These are phyloP conservation scores for Tenthredo mesomela DNA, from an alignment of 2,888 invertebrate genomes.

Conservation along the genomic window DNA sequence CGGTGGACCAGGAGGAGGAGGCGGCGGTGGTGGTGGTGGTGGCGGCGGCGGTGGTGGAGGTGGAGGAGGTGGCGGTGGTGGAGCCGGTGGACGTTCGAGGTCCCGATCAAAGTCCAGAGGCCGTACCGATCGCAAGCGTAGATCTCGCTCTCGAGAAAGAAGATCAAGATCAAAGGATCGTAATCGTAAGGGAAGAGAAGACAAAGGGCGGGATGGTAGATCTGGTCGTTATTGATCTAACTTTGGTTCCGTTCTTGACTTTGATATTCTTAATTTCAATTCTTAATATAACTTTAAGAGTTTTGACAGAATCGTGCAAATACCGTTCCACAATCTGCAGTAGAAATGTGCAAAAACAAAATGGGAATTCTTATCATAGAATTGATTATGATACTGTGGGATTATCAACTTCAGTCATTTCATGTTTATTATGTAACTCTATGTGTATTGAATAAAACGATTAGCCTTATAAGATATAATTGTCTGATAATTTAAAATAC, in stretches of 20 bases:
- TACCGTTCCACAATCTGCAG: background rate
- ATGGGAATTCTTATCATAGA: background rate
- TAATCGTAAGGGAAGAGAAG: conserved; percentile 75
- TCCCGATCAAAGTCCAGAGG: conserved; percentile 81
- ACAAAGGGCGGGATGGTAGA: conserved; percentile 77
- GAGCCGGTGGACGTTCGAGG: conserved; percentile 79
- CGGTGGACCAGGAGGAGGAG: conserved; percentile 62
- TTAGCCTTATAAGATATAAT: background rate
- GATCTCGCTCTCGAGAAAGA: conserved; percentile 76
- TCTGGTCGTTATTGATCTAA: conserved; percentile 78
- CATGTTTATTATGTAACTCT: conserved; percentile 23
- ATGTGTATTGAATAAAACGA: conserved; percentile 21
- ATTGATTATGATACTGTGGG: background rate
- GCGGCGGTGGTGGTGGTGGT: conserved; percentile 65
- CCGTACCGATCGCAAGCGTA: conserved; percentile 77
- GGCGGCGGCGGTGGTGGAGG: conserved; percentile 66
- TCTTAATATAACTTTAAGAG: background rate
- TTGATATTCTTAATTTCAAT: conserved; percentile 31
- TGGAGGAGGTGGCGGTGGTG: conserved; percentile 69
- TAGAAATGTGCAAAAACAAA: background rate
- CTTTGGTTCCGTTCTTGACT: background rate
- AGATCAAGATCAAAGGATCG: conserved; percentile 75
- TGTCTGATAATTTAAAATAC: background rate
- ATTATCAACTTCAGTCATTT: background rate
- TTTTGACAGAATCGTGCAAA: background rate